A percentile compares a stretch with the other conserved stretches of the same genome.
Evolutionary conservation across 2,888 invertebrate species (phyloP).

Genomic region (Scaptodrosophila latifasciaeformis): DNA sequence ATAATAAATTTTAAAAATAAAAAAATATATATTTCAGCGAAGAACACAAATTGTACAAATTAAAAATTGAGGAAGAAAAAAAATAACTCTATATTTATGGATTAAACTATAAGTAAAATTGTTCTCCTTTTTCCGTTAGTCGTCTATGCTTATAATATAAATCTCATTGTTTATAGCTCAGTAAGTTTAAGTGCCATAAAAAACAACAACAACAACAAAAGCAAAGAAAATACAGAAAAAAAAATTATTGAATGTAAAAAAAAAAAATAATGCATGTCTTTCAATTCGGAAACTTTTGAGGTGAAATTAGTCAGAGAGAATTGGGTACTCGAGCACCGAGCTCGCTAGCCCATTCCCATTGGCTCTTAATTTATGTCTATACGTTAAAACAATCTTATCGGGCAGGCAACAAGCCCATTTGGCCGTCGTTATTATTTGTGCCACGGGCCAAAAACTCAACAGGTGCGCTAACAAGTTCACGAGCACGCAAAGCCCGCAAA

Average conservation of each 20-base stretch:
- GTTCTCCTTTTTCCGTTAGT: constrained; percentile 2
- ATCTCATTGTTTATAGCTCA: constrained; percentile 66
- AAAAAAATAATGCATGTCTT: too few species aligned
- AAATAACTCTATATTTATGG: too few species aligned
- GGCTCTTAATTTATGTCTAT: constrained; percentile 46
- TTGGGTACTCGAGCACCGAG: constrained; percentile 34
- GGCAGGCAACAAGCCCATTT: constrained; percentile 38
- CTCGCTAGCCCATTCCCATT: neutral
- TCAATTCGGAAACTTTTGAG: too few species aligned
- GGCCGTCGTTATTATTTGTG: too few species aligned
- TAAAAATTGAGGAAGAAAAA: neutral
- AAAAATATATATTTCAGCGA: constrained; percentile 1
- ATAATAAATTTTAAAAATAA: neutral
- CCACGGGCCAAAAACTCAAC: constrained; percentile 38
- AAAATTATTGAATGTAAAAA: neutral
- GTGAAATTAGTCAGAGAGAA: too few species aligned
- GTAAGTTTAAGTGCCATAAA: constrained; percentile 69
- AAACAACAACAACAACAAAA: too few species aligned
- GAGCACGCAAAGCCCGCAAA: constrained; percentile 27
- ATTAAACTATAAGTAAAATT: too few species aligned
- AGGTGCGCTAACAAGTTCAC: constrained; percentile 49
- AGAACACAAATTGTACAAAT: neutral
- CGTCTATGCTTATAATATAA: constrained; percentile 35
- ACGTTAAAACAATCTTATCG: constrained; percentile 53
- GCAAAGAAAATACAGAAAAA: too few species aligned